Evolutionary conservation across 2,797 vertebrate genomes (phyloP), one percentile per base, ranked within the genome.

Genomic region (Ctenopoma kingsleyae): DNA sequence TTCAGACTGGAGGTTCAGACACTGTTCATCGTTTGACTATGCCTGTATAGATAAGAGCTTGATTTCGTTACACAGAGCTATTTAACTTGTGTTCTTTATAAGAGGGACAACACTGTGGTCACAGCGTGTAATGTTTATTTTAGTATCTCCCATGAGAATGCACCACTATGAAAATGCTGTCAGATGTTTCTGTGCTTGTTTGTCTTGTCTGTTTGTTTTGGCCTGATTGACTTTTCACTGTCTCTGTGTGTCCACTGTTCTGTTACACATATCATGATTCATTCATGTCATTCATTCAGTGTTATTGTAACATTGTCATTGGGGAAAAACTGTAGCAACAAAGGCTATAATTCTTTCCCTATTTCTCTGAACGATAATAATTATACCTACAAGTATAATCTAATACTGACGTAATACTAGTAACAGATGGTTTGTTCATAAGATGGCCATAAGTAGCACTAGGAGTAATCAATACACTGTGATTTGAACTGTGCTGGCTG

Each of bases 401-500:
- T 23, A 51, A 64, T 51, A 8, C 27, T 60, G n/a, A 30, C 53
- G 1, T 51, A 5, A 20, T 10, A 48, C 6, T n/a, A 3, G 41
- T 50, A 17, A 22, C 32, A 48, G 30, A 54, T 51, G 59, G 20
- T 30, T 50, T 30, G 56, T 19, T 13, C 16, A 8, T 20, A 17
- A 23, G 16, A 2, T 38, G 50, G 5, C 10, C 41, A 19, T 35
- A 38, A 27, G 40, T 43, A 44, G 22, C 15, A 44, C 8, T 20
- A 58, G 16, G 27, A 56, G 27, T 52, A 30, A 74, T 38, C 16
- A 11, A 47, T 19, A 0, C 13, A 0, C 3, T 80, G 72, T 38
- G 63, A 68, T 78, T 74, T 86, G 67, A 74, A 55, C 53, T 72
- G 69, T 62, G 78, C 32, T 23, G 23, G 27, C 35, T 70, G 66